These are phyloP conservation scores for Hemicentrotus pulcherrimus DNA, from an alignment of 35 echinoderm and acorn worm genomes.

Conservation along the genomic window DNA sequence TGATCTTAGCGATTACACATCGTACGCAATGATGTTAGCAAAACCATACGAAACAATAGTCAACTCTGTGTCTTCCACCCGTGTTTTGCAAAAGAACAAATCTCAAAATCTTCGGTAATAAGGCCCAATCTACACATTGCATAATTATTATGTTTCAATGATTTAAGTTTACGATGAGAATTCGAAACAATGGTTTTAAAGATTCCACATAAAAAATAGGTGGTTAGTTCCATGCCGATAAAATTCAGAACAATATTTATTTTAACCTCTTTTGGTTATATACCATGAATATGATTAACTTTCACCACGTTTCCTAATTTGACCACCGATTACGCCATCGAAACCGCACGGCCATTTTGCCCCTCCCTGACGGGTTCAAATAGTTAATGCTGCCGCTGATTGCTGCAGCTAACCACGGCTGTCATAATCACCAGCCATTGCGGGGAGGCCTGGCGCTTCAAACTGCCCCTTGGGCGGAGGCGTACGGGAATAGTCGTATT, in stretches of 20 bases:
- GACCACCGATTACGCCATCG: background rate
- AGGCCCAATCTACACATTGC: background rate
- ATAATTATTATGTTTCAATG: background rate
- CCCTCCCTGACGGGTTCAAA: background rate
- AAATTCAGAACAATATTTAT: background rate
- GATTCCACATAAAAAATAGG: no score
- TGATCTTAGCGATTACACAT: no score
- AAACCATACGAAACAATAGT: no score
- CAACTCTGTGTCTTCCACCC: no score
- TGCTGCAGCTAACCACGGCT: background rate
- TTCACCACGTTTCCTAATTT: background rate
- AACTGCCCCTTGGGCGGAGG: background rate
- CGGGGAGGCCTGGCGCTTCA: background rate
- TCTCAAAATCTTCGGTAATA: no score
- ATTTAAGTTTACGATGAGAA: no score
- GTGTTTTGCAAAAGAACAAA: no score
- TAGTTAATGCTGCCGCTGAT: background rate
- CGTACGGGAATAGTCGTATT: background rate
- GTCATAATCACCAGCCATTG: background rate
- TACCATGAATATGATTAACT: background rate
- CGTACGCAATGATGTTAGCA: no score
- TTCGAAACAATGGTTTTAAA: no score
- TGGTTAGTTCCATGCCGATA: no score
- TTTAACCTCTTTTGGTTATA: background rate
- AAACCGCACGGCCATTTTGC: background rate